Base-by-base conservation (phyloP, 2,113 vertebrate species). In the Pseudolaguvia tuberculata region DNA sequence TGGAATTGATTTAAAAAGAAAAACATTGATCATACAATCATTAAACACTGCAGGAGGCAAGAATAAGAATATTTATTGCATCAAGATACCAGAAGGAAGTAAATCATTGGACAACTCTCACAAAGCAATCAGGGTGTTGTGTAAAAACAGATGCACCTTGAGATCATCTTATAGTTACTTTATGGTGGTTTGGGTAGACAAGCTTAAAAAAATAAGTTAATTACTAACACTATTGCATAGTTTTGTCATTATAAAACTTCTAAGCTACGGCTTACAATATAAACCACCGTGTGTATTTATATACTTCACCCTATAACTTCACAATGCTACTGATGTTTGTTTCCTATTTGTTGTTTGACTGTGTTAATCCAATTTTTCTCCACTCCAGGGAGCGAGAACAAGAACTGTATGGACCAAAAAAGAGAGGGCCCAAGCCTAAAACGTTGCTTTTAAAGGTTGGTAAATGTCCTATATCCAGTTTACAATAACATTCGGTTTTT, bases 401-500 rank as follows among this genome's bases (percentile, higher is more conserved):
- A 77, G 95, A 98, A 81, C 85, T 96, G 53, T 94, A 93, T 0
- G 96, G 94, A 78, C 95, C 95, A 39, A 98, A 97, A 91, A 98
- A 98, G 88, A 91, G 96, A 69, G 95, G 95, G 78, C 95, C 95
- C 27, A 98, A 98, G 84, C 95, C 96, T 82, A 98, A 96, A 92
- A 95, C 91, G 84, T 87, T 94, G 69, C 89, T 91, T 15, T 83
- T 92, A 74, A 98, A 98, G 94, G 96, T 98, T 2, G 1, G 25
- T 70, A 51, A 12, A 20, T 0, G 20, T 23, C 11, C 13, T 0
- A 5, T 20, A 18, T 39, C 1, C 23, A 1, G 45, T 4, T 11
- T 18, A 5, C 2, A 6, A 20, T 50, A 15, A 2, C 8, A 29
- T 50, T 48, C 23, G 20, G 1, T 47, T 47, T n/a, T 47, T 15